These are phyloP conservation scores for Tinea pellionella DNA, from an alignment of 2,888 invertebrate genomes.

Conservation along the genomic window DNA sequence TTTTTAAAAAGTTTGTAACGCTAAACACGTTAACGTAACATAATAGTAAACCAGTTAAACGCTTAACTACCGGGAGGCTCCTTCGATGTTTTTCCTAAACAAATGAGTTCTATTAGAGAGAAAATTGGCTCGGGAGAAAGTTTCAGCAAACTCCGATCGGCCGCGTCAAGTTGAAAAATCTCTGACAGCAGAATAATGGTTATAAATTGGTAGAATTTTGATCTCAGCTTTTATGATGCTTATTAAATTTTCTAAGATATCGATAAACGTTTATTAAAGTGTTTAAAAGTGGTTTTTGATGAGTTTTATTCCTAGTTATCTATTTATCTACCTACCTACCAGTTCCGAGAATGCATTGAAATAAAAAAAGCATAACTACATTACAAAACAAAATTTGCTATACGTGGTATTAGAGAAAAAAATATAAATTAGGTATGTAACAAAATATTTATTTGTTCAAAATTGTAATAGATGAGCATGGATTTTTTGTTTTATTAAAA, in stretches of 20 bases:
- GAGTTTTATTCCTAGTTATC: background rate
- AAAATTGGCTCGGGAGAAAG: conserved; percentile 45
- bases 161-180: conserved; percentile 44
- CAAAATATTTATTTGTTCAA: too few relatives aligned
- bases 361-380: too few relatives aligned
- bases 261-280: conserved; percentile 11
- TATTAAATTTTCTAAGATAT: conserved; percentile 14
- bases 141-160: conserved; percentile 27
- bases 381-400: too few relatives aligned
- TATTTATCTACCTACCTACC: too few relatives aligned
- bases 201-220: conserved; percentile 21
- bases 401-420: too few relatives aligned
- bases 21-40: background rate
- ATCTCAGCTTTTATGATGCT: conserved; percentile 12
- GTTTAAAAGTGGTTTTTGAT: background rate
- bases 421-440: too few relatives aligned
- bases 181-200: conserved; percentile 26
- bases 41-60: background rate
- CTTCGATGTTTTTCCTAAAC: conserved; percentile 39
- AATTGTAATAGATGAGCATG: too few relatives aligned
- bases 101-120: conserved; percentile 48
- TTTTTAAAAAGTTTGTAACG: too few relatives aligned
- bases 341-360: too few relatives aligned
- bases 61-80: conserved; percentile 14
- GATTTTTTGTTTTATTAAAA: too few relatives aligned